A percentile compares a stretch with the other conserved stretches of the same genome.
Conservation (phyloP, 2,797 vertebrate species). For the Rhynchonycteris naso region DNA sequence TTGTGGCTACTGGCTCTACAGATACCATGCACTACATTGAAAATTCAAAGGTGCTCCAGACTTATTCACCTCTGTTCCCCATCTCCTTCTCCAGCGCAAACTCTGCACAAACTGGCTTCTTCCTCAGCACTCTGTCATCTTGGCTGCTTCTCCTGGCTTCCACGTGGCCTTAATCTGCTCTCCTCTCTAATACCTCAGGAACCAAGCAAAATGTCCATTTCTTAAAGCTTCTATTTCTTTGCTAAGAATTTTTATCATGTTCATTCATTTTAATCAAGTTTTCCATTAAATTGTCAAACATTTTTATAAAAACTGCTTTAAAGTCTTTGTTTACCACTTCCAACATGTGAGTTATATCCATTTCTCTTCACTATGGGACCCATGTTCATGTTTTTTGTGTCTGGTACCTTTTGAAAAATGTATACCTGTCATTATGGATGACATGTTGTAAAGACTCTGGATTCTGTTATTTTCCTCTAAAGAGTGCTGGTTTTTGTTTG, state of each 20-base stretch:
- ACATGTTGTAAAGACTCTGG: neutral
- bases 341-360: neutral
- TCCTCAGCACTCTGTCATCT: no score
- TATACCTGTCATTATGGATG: neutral
- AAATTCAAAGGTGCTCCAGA: no score
- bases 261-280: neutral
- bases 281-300: neutral
- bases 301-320: neutral
- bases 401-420: neutral
- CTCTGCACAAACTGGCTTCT: no score
- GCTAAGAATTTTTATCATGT: neutral
- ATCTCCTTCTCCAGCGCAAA: no score
- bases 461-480: neutral
- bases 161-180: no score
- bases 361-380: neutral
- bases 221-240: slow-evolving; percentile 20
- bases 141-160: no score
- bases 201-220: slow-evolving; percentile 6
- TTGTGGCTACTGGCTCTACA: no score
- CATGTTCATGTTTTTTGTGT: neutral
- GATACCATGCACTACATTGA: no score
- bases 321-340: neutral
- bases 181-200: no score
- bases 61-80: no score
- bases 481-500: neutral